Conservation (phyloP, 2,797 vertebrate species). For the Macroramphosus scolopax region DNA sequence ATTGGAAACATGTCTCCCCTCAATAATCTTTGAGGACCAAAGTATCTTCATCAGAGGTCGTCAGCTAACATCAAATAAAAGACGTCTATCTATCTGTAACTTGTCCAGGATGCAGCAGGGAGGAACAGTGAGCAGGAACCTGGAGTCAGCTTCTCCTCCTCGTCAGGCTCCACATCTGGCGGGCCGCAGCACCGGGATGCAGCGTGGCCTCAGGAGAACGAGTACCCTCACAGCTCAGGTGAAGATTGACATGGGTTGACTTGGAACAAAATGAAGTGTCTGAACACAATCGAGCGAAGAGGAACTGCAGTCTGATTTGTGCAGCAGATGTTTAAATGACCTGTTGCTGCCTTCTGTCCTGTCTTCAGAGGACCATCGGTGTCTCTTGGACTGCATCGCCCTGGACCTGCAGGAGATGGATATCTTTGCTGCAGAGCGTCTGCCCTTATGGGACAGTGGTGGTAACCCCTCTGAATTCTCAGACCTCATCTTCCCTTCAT, state of each 20-base stretch:
- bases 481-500: conserved; percentile 89
- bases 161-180: conserved; percentile 56
- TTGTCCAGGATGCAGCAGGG: conserved; percentile 46
- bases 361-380: conserved; percentile 82
- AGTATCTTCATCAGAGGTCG: too few species aligned
- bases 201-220: conserved; percentile 25
- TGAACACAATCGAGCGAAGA: too few species aligned
- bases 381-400: conserved; percentile 92
- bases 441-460: conserved; percentile 65
- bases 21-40: too few species aligned
- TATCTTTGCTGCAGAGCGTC: conserved; percentile 89
- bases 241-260: too few species aligned
- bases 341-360: conserved; percentile 1
- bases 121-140: conserved; percentile 38
- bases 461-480: conserved; percentile 55
- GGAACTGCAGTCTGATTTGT: too few species aligned
- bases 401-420: conserved; percentile 97
- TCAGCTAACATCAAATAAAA: too few species aligned
- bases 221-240: conserved; percentile 73
- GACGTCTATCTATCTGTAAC: too few species aligned
- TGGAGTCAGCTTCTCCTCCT: conserved; percentile 16
- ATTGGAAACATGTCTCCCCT: too few species aligned
- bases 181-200: conserved; percentile 38
- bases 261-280: too few species aligned
- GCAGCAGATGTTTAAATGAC: not conserved